Evolutionary conservation across 1,140 invertebrate species (phyloP).

Genomic region (Leguminivora glycinivorella): DNA sequence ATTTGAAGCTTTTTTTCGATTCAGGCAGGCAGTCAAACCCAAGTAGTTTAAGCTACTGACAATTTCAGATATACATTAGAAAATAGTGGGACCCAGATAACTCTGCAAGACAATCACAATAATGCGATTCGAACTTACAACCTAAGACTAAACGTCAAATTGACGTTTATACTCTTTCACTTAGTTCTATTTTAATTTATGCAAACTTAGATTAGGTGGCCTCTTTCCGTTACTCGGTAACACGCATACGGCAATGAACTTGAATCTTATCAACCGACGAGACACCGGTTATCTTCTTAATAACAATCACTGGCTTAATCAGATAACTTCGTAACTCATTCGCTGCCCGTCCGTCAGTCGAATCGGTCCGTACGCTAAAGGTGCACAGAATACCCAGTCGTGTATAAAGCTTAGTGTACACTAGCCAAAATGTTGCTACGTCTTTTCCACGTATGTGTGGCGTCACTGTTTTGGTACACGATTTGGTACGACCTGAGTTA

Average conservation of each 20-base stretch:
- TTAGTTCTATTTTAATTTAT: too few relatives aligned
- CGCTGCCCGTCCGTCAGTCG: neutral
- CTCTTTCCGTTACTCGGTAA: neutral
- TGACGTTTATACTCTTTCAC: too few relatives aligned
- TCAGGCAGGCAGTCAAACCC: too few relatives aligned
- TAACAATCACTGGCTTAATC: neutral
- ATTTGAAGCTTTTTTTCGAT: too few relatives aligned
- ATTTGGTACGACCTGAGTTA: conserved; percentile 63
- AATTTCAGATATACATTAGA: too few relatives aligned
- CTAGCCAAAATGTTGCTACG: conserved; percentile 45
- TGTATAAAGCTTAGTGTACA: neutral
- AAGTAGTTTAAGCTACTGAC: too few relatives aligned
- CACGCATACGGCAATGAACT: neutral
- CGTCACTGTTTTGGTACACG: conserved; percentile 46
- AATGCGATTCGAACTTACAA: too few relatives aligned
- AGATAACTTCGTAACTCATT: conserved; percentile 2
- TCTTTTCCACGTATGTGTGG: conserved; percentile 52
- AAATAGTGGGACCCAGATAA: too few relatives aligned
- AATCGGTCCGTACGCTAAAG: neutral
- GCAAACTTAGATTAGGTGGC: too few relatives aligned
- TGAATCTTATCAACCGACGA: neutral
- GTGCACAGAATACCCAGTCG: too few relatives aligned
- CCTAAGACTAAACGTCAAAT: too few relatives aligned
- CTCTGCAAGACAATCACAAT: too few relatives aligned
- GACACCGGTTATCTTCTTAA: conserved; percentile 6